Percentiles rank a stretch among this genome's conserved stretches.
phyloP scores from a whole-genome alignment of 2,888 invertebrate species.

The Phyllotreta striolata region DNA sequence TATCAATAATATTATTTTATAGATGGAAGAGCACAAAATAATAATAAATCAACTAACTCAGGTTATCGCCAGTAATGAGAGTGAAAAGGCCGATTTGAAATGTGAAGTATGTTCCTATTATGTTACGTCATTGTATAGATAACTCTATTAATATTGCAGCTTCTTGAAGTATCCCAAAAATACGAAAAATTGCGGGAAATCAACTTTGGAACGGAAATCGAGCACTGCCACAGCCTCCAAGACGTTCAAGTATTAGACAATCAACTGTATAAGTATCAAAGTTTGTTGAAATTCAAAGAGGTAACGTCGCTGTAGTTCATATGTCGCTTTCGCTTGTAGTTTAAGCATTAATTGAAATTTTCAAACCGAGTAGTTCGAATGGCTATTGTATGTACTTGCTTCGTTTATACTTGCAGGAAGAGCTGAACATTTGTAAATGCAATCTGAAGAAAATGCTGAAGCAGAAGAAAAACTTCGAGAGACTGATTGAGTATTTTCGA shows the following conservation, averaged over 20 bases:
- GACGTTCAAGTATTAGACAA: constrained; percentile 55
- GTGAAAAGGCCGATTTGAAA: constrained; percentile 36
- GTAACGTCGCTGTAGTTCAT: constrained; percentile 43
- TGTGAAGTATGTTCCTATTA: constrained; percentile 36
- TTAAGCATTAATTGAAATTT: too few relatives aligned
- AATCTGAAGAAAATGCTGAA: constrained; percentile 47
- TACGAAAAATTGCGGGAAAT: constrained; percentile 51
- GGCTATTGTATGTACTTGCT: not conserved
- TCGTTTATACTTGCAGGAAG: constrained; percentile 35
- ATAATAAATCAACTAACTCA: constrained; percentile 15
- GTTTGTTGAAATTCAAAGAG: constrained; percentile 50
- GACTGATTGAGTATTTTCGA: constrained; percentile 52
- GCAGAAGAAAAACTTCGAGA: constrained; percentile 52
- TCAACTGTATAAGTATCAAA: constrained; percentile 56
- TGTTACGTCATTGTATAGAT: not conserved
- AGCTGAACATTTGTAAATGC: constrained; percentile 34
- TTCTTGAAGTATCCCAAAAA: constrained; percentile 25
- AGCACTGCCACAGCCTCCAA: constrained; percentile 55
- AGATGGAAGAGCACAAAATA: constrained; percentile 27
- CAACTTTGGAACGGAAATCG: constrained; percentile 57
- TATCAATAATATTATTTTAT: constrained; percentile 3
- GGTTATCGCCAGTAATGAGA: constrained; percentile 40
- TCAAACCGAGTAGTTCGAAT: not conserved
- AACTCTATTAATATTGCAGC: constrained; percentile 31
- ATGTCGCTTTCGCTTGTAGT: constrained; percentile 7